These are phyloP conservation scores for Sprattus sprattus DNA, from an alignment of 2,113 vertebrate genomes.

Conservation along the genomic window DNA sequence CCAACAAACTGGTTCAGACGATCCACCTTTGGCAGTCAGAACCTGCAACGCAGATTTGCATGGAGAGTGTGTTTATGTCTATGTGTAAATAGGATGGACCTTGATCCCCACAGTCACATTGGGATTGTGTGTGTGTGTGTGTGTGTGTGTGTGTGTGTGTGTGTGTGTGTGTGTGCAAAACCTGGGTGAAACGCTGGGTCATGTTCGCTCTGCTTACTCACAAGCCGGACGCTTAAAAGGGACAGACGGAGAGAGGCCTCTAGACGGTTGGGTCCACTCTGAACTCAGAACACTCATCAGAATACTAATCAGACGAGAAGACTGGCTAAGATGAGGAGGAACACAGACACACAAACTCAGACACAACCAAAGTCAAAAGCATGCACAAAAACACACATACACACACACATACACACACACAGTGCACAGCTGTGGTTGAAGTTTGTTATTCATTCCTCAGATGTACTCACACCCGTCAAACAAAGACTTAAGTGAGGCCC, in stretches of 20 bases:
- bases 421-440: neutral
- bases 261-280: slow-evolving; percentile 26
- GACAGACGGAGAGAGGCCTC: neutral
- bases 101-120: no score
- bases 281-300: slow-evolving; percentile 15
- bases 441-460: slow-evolving; percentile 8
- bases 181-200: slow-evolving; percentile 2
- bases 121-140: neutral
- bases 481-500: neutral
- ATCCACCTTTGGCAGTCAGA: neutral
- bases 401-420: neutral
- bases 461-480: neutral
- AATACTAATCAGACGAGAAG: slow-evolving; percentile 24
- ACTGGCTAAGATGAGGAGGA: neutral
- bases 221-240: slow-evolving; percentile 9
- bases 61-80: neutral
- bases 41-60: neutral
- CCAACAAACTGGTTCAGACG: neutral
- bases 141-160: neutral
- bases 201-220: slow-evolving; percentile 22
- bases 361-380: neutral
- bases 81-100: neutral
- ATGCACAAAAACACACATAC: neutral
- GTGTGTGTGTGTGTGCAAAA: neutral
- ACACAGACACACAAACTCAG: neutral